Conservation (phyloP, 2,113 vertebrate species). For the Phoxinus phoxinus region DNA sequence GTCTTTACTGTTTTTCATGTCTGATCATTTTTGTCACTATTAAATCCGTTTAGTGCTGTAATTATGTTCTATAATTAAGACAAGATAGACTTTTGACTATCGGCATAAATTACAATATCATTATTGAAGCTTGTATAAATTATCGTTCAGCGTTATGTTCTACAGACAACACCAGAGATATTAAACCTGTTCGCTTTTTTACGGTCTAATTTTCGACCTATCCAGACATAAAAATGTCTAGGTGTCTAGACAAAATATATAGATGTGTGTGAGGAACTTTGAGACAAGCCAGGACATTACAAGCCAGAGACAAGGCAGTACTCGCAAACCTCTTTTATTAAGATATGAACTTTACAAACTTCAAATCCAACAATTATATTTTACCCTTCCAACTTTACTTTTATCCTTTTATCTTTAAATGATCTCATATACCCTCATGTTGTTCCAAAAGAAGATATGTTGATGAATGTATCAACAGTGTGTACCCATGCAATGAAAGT, state of each 20-base stretch:
- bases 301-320: too few species aligned
- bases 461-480: too few species aligned
- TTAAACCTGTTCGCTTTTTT: neutral
- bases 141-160: neutral
- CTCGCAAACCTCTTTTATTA: neutral
- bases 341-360: neutral
- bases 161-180: neutral
- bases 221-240: neutral
- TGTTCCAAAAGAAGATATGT: too few species aligned
- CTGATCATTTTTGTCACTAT: neutral
- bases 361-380: neutral
- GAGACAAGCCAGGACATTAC: neutral
- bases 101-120: slow-evolving; percentile 4
- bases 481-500: neutral
- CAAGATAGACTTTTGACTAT: neutral
- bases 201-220: neutral
- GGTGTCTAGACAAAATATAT: too few species aligned
- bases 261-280: neutral
- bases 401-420: too few species aligned
- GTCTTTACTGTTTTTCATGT: neutral
- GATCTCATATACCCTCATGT: too few species aligned
- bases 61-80: slow-evolving; percentile 4
- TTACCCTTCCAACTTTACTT: neutral
- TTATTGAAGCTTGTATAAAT: slow-evolving; percentile 8
- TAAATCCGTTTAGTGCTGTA: neutral